phyloP scores from a whole-genome alignment of 2,888 invertebrate species.

The Philaethria dido region DNA sequence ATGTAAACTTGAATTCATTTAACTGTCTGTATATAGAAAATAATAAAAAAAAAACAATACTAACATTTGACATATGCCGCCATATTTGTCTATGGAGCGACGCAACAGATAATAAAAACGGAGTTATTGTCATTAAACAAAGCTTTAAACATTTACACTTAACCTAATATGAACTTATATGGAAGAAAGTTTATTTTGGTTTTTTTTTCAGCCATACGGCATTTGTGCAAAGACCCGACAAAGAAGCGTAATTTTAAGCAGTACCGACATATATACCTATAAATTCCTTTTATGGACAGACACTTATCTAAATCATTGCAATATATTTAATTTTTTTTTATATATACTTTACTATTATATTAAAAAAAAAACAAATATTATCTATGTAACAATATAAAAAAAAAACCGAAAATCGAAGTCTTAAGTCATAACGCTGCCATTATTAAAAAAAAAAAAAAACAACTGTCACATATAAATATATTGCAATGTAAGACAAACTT shows the following conservation, averaged over 20 bases:
- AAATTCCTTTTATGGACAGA: slow-evolving; percentile 22
- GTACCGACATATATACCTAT: slow-evolving; percentile 15
- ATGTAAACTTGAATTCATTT: neutral
- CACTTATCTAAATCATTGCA: slow-evolving; percentile 3
- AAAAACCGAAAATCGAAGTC: too few relatives aligned
- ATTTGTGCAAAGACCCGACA: slow-evolving; percentile 5
- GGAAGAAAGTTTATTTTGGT: slow-evolving; percentile 25
- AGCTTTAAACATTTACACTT: slow-evolving; percentile 53
- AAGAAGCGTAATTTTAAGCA: slow-evolving; percentile 21
- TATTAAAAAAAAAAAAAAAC: neutral
- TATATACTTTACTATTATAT: neutral
- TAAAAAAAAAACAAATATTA: neutral
- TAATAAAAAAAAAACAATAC: neutral
- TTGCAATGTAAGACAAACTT: slow-evolving; percentile 10
- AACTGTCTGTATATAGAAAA: neutral
- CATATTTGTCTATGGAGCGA: slow-evolving; percentile 20
- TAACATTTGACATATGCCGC: neutral
- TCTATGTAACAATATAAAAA: neutral
- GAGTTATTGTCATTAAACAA: slow-evolving; percentile 26
- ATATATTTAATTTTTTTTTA: neutral
- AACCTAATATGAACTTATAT: slow-evolving; percentile 60
- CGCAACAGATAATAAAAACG: slow-evolving; percentile 18
- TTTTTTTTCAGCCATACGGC: slow-evolving; percentile 3
- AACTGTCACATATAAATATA: neutral
- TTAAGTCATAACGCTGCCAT: too few relatives aligned